A percentile compares a stretch with the other conserved stretches of the same genome.
Conservation (phyloP, 2,113 vertebrate genomes). For the Elephantulus edwardii region DNA sequence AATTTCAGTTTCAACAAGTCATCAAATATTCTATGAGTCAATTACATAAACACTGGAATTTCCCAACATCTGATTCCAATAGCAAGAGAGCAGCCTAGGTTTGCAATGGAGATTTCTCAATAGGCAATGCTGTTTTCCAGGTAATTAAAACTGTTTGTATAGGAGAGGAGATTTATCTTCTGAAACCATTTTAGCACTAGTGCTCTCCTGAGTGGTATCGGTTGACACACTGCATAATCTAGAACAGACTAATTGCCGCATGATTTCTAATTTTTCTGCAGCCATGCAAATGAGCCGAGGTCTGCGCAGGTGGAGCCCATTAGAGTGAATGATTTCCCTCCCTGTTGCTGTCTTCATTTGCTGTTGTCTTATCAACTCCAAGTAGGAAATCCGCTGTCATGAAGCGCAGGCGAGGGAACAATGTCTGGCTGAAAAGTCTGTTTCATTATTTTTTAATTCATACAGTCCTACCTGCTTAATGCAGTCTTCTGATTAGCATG, state of each 20-base stretch:
- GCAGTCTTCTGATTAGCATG: constrained; percentile 93
- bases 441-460: constrained; percentile 98
- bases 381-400: constrained; percentile 87
- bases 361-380: constrained; percentile 87
- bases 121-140: constrained; percentile 87
- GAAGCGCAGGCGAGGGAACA: constrained; percentile 87
- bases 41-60: constrained; percentile 85
- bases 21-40: constrained; percentile 84
- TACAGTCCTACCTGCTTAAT: constrained; percentile 95
- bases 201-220: constrained; percentile 90
- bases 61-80: constrained; percentile 85
- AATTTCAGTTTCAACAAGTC: constrained; percentile 82
- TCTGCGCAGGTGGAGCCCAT: constrained; percentile 88
- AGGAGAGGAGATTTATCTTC: constrained; percentile 89
- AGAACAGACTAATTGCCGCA: constrained; percentile 90
- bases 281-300: constrained; percentile 89
- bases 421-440: constrained; percentile 94
- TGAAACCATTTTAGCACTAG: constrained; percentile 88
- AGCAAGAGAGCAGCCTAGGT: constrained; percentile 83
- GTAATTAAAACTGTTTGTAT: constrained; percentile 91
- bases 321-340: constrained; percentile 87
- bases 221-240: constrained; percentile 90
- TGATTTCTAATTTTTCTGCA: constrained; percentile 92
- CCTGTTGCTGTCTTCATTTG: constrained; percentile 90
- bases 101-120: constrained; percentile 85